These are phyloP conservation scores for Cervus canadensis DNA, from an alignment of 2,113 vertebrate genomes.

Conservation along the genomic window DNA sequence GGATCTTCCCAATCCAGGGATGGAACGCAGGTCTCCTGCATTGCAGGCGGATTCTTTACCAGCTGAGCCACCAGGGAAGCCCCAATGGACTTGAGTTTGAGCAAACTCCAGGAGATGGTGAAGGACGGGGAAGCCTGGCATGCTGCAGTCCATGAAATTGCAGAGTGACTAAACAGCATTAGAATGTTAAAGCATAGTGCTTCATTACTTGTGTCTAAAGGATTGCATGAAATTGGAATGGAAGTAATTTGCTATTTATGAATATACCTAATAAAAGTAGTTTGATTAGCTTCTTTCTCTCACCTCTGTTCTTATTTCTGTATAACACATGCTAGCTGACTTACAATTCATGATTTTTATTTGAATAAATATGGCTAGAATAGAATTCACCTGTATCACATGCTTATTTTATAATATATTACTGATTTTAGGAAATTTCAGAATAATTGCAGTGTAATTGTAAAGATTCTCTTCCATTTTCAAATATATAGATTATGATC, in stretches of 20 bases:
- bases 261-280: neutral
- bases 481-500: neutral
- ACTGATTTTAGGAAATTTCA: slow-evolving; percentile 2
- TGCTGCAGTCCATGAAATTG: neutral
- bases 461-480: neutral
- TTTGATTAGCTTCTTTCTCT: neutral
- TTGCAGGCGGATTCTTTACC: neutral
- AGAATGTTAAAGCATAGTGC: neutral
- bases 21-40: neutral
- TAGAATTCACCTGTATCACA: neutral
- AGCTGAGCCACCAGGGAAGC: neutral
- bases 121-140: neutral
- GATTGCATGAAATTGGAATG: neutral
- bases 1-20: neutral
- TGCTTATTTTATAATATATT: slow-evolving; percentile 38
- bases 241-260: neutral
- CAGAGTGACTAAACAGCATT: neutral
- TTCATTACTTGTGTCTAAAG: neutral
- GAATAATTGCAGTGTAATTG: neutral
- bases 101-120: neutral
- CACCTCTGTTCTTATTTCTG: neutral
- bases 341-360: neutral
- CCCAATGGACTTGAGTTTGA: neutral
- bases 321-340: neutral
- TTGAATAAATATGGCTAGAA: neutral